A percentile compares a stretch with the other conserved stretches of the same genome.
These are phyloP conservation scores for Macaca fascicularis DNA, from an alignment of 2,113 vertebrate genomes.

Conservation along the genomic window T2T-MFA8v1.1 NC_088389.1:120730501-120731000, in stretches of 20 bases:
- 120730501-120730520: not conserved
- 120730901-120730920: too few species aligned
- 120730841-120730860: too few species aligned
- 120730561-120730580: not conserved
- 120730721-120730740: not conserved
- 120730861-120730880: too few species aligned
- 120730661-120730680: constrained; percentile 16
- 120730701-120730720: not conserved
- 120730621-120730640: not conserved
- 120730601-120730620: not conserved
- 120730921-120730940: too few species aligned
- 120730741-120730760: not conserved
- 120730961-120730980: not conserved
- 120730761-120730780: not conserved
- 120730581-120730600: not conserved
- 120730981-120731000: not conserved
- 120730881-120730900: too few species aligned
- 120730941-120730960: not conserved
- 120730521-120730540: not conserved
- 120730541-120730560: not conserved
- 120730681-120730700: not conserved
- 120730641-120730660: not conserved
- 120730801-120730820: too few species aligned
- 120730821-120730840: too few species aligned
- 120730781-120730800: too few species aligned